Conservation (phyloP, 1,140 invertebrate genomes). For the Aphis craccivora region DNA sequence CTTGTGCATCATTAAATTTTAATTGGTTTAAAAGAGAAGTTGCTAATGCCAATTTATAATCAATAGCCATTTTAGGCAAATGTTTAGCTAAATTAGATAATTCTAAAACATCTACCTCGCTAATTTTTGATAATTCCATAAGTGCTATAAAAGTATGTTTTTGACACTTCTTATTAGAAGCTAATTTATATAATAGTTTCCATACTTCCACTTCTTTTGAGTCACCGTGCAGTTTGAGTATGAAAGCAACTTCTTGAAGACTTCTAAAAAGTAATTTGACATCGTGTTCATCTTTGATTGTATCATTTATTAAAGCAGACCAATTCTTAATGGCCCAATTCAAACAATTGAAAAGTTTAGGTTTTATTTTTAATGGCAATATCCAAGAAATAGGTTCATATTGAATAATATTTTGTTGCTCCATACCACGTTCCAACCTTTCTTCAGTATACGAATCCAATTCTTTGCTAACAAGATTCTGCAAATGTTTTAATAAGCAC, state of each 20-base stretch:
- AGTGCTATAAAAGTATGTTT: constrained; percentile 52
- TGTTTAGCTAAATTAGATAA: constrained; percentile 19
- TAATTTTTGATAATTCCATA: constrained; percentile 34
- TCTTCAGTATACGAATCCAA: constrained; percentile 49
- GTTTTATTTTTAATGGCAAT: constrained; percentile 47
- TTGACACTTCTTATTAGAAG: neutral
- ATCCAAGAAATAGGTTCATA: constrained; percentile 51
- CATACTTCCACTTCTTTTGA: constrained; percentile 49
- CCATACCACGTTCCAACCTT: constrained; percentile 31
- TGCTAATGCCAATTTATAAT: constrained; percentile 41
- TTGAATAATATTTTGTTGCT: constrained; percentile 35
- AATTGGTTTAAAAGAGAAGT: constrained; percentile 38
- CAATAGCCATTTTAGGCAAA: constrained; percentile 15
- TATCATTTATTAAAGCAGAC: constrained; percentile 19
- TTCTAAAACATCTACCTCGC: neutral
- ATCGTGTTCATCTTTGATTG: constrained; percentile 24
- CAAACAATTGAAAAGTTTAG: constrained; percentile 35
- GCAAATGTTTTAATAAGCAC: constrained; percentile 50
- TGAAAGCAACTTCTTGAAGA: constrained; percentile 35
- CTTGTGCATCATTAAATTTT: constrained; percentile 40
- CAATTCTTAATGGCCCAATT: constrained; percentile 33
- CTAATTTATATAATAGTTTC: constrained; percentile 47
- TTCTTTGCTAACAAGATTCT: constrained; percentile 43
- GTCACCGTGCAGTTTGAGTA: constrained; percentile 44
- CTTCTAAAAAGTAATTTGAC: constrained; percentile 40